A percentile compares a stretch with the other conserved stretches of the same genome.
Evolutionary conservation across 1,140 invertebrate species (phyloP).

Genomic region (Parasteatoda tepidariorum): DNA sequence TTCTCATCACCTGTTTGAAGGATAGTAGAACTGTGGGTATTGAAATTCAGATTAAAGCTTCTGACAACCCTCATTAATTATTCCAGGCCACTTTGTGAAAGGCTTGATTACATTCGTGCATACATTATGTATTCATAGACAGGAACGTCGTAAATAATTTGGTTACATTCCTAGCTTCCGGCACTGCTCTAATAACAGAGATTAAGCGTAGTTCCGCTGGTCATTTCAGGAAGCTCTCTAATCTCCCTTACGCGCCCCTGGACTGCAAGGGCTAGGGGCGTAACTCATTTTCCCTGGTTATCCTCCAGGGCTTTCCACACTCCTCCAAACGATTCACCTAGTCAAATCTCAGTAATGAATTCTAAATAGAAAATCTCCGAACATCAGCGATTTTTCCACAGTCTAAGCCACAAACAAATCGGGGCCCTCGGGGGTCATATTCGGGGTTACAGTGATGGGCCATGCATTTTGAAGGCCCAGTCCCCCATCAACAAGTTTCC

Average conservation of each 20-base stretch:
- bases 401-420: conserved; percentile 33
- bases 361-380: conserved; percentile 54
- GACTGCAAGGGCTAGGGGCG: conserved; percentile 29
- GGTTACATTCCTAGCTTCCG: conserved; percentile 58
- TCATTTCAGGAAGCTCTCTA: conserved; percentile 34
- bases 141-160: conserved; percentile 57
- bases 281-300: conserved; percentile 43
- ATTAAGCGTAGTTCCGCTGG: conserved; percentile 49
- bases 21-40: conserved; percentile 15
- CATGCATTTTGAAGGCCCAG: not conserved
- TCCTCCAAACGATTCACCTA: not conserved
- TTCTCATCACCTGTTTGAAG: conserved; percentile 40
- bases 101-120: conserved; percentile 52
- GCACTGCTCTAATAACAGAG: conserved; percentile 52
- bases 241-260: conserved; percentile 30
- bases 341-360: conserved; percentile 51
- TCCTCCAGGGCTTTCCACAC: conserved; percentile 39
- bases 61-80: conserved; percentile 50
- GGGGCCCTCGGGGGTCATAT: not conserved
- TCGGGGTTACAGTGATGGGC: not conserved
- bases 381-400: not conserved
- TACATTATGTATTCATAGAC: conserved; percentile 59
- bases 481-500: not conserved
- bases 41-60: conserved; percentile 59
- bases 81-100: conserved; percentile 50